Evolutionary conservation across 2,888 invertebrate species (phyloP).

Genomic region (Labia minor): DNA sequence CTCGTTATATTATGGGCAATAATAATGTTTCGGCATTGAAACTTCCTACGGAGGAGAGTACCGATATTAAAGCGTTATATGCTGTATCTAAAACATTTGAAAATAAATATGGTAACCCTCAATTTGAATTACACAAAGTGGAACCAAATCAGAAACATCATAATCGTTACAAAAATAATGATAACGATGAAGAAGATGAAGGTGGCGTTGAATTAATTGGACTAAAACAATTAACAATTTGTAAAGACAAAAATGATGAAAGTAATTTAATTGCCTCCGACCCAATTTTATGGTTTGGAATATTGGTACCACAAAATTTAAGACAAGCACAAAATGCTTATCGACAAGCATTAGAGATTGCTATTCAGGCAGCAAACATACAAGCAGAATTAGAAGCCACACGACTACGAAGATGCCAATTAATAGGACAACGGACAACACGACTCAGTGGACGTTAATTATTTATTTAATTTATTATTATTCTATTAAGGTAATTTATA

Average conservation of each 20-base stretch:
- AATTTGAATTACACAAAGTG: conserved; percentile 18
- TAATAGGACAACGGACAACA: background rate
- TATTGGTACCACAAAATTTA: conserved; percentile 69
- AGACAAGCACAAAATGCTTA: conserved; percentile 64
- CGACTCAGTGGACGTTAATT: background rate
- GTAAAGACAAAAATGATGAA: background rate
- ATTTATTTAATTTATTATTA: too few species aligned
- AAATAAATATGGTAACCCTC: background rate
- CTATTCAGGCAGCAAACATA: conserved; percentile 57
- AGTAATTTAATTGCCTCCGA: conserved; percentile 35
- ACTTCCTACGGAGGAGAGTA: conserved; percentile 53
- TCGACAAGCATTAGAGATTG: conserved; percentile 53
- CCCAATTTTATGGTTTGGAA: conserved; percentile 79
- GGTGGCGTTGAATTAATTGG: background rate
- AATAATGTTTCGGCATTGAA: conserved; percentile 57
- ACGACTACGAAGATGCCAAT: background rate
- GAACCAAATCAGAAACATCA: background rate
- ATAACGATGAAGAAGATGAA: background rate
- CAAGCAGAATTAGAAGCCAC: conserved; percentile 46
- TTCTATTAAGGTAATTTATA: too few species aligned
- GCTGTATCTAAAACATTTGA: conserved; percentile 29
- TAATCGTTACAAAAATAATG: background rate
- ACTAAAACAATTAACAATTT: conserved; percentile 3
- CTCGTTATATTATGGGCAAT: conserved; percentile 68
- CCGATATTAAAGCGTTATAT: conserved; percentile 40